Base-by-base conservation (phyloP, 2,113 vertebrate genomes). In the Greenwoodochromis staneri region DNA sequence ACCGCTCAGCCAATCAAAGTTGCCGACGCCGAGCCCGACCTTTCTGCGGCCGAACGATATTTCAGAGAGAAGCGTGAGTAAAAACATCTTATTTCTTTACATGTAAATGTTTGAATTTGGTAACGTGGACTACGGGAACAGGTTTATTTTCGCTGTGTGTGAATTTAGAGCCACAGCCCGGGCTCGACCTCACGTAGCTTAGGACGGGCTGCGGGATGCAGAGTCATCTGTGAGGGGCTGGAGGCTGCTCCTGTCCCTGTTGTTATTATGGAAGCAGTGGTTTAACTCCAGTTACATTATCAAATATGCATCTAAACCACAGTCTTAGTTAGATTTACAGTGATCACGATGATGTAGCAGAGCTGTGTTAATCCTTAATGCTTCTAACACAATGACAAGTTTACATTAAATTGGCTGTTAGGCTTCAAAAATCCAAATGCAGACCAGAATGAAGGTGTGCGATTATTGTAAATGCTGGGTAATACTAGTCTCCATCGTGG, bases 41-140 rank as follows among this genome's bases (percentile, higher is more conserved):
- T 31, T 19, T 38, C 34, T 89, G 61, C 59, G 4, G 84, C 83
- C n/a, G 42, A 71, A 42, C 51, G 16, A 12, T 40, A 82, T 47
- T 81, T 84, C 81, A 45, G 7, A 69, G 19, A 81, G 34, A 89
- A 38, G 85, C 88, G 94, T 95, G 54, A 95, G 94, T 95, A 89
- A 13, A 13, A 93, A 90, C 53, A 27, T 81, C 11, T 63, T 38
- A 10, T 82, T 83, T 73, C 73, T n/a, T 36, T 2, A 4, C 5
- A 4, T 13, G 27, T 78, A 31, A 51, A 51, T 78, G 21, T 85
- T 80, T 80, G 8, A 0, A 16, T 3, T 31, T 47, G 1, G 2
- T 34, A 5, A 54, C 8, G 7, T 1, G 14, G 1, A 7, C 13
- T 6, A 0, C 9, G 2, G 21, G 1, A 80, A 14, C 9, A 3